Base-by-base conservation (phyloP, 2,797 vertebrate genomes). In the Bryconaethiops microstoma region DNA sequence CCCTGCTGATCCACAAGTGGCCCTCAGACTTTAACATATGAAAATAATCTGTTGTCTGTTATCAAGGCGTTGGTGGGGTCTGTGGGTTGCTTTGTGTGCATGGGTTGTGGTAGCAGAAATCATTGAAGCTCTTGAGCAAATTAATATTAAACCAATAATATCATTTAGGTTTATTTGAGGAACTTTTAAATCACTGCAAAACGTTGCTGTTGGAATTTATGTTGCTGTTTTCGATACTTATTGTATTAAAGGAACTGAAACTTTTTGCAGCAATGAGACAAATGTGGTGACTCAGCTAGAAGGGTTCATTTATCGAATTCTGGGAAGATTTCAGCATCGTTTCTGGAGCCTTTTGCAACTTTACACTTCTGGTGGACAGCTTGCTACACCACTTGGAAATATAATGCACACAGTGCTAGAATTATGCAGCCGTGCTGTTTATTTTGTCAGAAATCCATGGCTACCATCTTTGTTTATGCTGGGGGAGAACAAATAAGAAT, bases 401-500 rank as follows among this genome's bases (percentile, higher is more conserved):
- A 45, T 9, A 82, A 83, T 42, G 35, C 78, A 80, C 81, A 75
- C 67, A 25, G 39, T 57, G n/a, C 65, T 83, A 87, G 83, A 92
- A 74, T 89, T 76, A 87, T 82, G 77, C 9, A 55, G 87, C 85
- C 65, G 19, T 19, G 76, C 81, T 89, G 88, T 93, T 92, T 93
- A 88, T 89, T 91, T 91, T 57, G 88, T 88, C 86, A 85, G 84
- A 88, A 74, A 83, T 85, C 91, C 88, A 86, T 84, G 19, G 80
- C 88, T 83, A 90, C 87, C 91, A 88, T 90, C 86, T 88, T 89
- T 93, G 91, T 92, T 92, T 93, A 88, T 91, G 82, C 77, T 88
- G 83, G 86, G 83, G 59, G 64, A 81, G 85, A 87, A 89, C 85
- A 87, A 89, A 90, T 74, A 83, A 81, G 87, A 87, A 84, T 90